A percentile compares a stretch with the other conserved stretches of the same genome.
Evolutionary conservation across 1,140 invertebrate species (phyloP).

Genomic region (Drosophila nikananu): DNA sequence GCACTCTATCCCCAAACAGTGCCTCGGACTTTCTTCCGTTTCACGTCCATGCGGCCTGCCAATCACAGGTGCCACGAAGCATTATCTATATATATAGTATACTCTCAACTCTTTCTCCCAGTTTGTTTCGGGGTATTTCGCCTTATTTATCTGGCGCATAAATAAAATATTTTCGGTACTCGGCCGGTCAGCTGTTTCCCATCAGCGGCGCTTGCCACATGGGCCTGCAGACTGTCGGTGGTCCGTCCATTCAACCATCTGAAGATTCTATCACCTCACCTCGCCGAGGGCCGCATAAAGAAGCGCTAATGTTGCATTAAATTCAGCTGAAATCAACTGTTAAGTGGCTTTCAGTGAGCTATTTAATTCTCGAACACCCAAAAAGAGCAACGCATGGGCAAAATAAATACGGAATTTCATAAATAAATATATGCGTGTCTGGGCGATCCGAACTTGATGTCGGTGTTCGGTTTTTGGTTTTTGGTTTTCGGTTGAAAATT

Average conservation of each 20-base stretch:
- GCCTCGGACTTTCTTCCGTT: conserved; percentile 34
- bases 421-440: conserved; percentile 60
- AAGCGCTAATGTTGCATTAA: conserved; percentile 83
- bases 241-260: conserved; percentile 34
- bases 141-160: conserved; percentile 77
- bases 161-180: conserved; percentile 79
- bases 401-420: conserved; percentile 72
- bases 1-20: conserved; percentile 30
- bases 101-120: background rate
- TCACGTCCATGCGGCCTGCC: conserved; percentile 44
- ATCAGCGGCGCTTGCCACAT: conserved; percentile 76
- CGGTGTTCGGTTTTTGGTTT: conserved; percentile 20
- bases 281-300: conserved; percentile 45
- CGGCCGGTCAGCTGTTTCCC: conserved; percentile 77
- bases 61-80: conserved; percentile 33
- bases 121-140: conserved; percentile 29
- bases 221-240: conserved; percentile 61
- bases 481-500: conserved; percentile 25
- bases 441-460: conserved; percentile 54
- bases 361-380: conserved; percentile 74
- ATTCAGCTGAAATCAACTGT: conserved; percentile 83
- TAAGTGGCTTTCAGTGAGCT: conserved; percentile 82
- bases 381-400: conserved; percentile 32
- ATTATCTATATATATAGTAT: conserved; percentile 5
- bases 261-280: conserved; percentile 66